These are phyloP conservation scores for Eulemur rufifrons DNA, from an alignment of 2,113 vertebrate genomes.

Conservation along the genomic window DNA sequence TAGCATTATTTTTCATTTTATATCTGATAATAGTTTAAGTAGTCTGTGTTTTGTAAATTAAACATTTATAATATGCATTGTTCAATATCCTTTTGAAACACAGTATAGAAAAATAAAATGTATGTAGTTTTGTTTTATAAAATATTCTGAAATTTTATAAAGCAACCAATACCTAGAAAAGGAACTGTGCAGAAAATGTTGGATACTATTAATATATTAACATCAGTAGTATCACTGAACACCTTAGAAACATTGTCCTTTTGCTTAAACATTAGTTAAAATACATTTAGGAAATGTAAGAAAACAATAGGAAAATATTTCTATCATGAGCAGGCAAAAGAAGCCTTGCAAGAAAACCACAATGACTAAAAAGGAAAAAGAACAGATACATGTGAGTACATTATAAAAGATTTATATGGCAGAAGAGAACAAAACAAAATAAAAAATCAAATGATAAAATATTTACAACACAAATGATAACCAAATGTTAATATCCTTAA, in stretches of 20 bases:
- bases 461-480: conserved; percentile 40
- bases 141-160: background rate
- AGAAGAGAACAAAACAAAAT: background rate
- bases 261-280: conserved; percentile 28
- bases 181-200: background rate
- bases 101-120: background rate
- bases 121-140: background rate
- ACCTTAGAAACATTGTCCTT: background rate
- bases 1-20: background rate
- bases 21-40: background rate
- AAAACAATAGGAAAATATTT: background rate
- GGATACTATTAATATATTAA: background rate
- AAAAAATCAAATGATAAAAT: conserved; percentile 36
- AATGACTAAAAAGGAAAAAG: background rate
- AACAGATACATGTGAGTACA: background rate
- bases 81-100: background rate
- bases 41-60: background rate
- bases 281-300: background rate
- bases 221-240: background rate
- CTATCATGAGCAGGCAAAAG: background rate
- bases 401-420: background rate
- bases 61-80: background rate
- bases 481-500: background rate
- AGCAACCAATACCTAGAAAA: background rate
- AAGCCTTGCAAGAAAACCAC: background rate